Evolutionary conservation across 2,888 invertebrate genomes (phyloP).

Genomic region (Drosophila subsilvestris): DNA sequence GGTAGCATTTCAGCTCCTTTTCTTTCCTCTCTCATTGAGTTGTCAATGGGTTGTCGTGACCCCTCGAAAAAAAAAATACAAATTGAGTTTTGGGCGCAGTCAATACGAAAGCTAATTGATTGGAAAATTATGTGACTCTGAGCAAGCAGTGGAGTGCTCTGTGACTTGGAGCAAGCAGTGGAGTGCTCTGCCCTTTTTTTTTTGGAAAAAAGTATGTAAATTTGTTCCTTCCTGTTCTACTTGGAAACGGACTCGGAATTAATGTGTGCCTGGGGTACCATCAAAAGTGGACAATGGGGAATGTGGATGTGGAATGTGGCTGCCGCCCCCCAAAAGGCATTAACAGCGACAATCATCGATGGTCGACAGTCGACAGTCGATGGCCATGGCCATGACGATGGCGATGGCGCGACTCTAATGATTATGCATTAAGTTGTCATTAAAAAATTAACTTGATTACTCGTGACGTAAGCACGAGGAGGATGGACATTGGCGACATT

Average conservation of each 20-base stretch:
- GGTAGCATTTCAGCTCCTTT: neutral
- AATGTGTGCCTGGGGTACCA: slow-evolving; percentile 5
- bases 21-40: slow-evolving; percentile 12
- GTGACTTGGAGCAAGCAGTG: too few relatives aligned
- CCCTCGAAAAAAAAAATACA: slow-evolving; percentile 16
- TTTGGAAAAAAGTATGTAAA: neutral
- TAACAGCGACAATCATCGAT: slow-evolving; percentile 1
- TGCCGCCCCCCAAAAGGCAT: neutral
- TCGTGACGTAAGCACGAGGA: slow-evolving; percentile 43
- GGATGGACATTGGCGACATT: slow-evolving; percentile 30
- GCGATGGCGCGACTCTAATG: slow-evolving; percentile 66
- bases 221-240: neutral
- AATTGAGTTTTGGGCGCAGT: slow-evolving; percentile 41
- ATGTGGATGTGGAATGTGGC: neutral
- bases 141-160: neutral
- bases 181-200: neutral
- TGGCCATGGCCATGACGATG: slow-evolving; percentile 14
- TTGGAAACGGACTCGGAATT: slow-evolving; percentile 3
- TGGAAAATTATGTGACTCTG: slow-evolving; percentile 52
- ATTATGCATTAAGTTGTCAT: slow-evolving; percentile 73
- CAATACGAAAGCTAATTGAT: slow-evolving; percentile 62
- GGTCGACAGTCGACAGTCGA: too few relatives aligned
- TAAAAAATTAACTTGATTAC: slow-evolving; percentile 73
- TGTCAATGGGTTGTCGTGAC: slow-evolving; percentile 45
- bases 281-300: slow-evolving; percentile 3